Conservation (phyloP, 2,113 vertebrate species). For the Engystomops pustulosus region DNA sequence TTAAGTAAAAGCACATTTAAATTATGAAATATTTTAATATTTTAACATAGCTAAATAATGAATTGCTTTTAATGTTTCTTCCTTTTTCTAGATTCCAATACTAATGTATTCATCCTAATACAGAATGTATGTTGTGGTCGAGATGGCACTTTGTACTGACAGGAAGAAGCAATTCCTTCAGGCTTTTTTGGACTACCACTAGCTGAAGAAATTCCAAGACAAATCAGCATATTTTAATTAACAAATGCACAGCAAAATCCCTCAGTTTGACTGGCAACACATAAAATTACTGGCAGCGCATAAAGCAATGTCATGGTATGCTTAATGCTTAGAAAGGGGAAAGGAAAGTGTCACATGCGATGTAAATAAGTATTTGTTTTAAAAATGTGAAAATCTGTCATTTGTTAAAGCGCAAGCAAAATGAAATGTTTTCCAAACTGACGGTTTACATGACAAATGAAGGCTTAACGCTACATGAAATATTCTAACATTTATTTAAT, state of each 20-base stretch:
- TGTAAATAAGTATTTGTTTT: slow-evolving; percentile 29
- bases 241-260: slow-evolving; percentile 14
- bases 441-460: slow-evolving; percentile 19
- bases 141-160: slow-evolving; percentile 24
- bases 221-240: slow-evolving; percentile 47
- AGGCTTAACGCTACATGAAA: neutral
- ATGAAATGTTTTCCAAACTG: slow-evolving; percentile 1
- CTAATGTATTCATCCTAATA: slow-evolving; percentile 27
- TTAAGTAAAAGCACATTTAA: slow-evolving; percentile 48
- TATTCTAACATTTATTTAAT: slow-evolving; percentile 16
- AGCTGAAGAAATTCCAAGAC: slow-evolving; percentile 13
- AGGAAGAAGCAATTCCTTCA: slow-evolving; percentile 20
- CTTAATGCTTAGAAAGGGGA: slow-evolving; percentile 24
- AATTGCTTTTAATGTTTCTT: slow-evolving; percentile 42
- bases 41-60: slow-evolving; percentile 48
- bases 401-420: neutral
- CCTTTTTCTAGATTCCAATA: neutral
- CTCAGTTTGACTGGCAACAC: slow-evolving; percentile 28
- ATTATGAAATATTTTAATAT: slow-evolving; percentile 45
- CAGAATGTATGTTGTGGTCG: slow-evolving; percentile 25
- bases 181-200: neutral
- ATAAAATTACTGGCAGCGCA: slow-evolving; percentile 28
- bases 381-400: neutral
- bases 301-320: slow-evolving; percentile 42
- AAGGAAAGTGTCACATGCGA: slow-evolving; percentile 26